A percentile compares a stretch with the other conserved stretches of the same genome.
Conservation (phyloP, 2,113 vertebrate species). For the Gobio gobio region DNA sequence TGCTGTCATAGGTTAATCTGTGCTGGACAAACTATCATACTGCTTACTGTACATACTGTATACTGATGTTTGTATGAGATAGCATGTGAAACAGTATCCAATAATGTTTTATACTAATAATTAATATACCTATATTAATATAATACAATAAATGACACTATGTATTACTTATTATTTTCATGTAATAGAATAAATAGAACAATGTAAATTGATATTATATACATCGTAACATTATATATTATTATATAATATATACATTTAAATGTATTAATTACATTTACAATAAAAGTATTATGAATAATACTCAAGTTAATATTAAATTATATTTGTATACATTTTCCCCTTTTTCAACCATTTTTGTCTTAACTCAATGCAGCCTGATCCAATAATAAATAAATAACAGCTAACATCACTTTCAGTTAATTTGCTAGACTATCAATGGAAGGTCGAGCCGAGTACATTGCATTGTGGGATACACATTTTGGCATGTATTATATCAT, state of each 20-base stretch:
- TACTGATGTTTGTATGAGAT: background rate
- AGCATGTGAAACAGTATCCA: background rate
- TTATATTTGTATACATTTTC: too few species aligned
- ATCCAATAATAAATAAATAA: background rate
- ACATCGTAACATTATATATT: too few species aligned
- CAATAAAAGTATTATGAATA: background rate
- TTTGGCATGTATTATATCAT: background rate
- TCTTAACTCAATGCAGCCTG: background rate
- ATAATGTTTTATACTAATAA: background rate
- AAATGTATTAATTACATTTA: too few species aligned
- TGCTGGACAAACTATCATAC: background rate
- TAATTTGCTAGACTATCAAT: background rate
- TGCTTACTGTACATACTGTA: background rate
- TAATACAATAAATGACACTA: background rate
- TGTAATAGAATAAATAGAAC: background rate
- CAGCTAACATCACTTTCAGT: background rate
- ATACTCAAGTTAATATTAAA: too few species aligned
- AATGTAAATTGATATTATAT: background rate
- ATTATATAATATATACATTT: too few species aligned
- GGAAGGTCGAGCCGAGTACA: background rate
- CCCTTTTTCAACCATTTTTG: background rate
- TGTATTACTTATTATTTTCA: background rate
- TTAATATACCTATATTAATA: background rate
- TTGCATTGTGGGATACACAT: background rate
- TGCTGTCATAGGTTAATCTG: background rate